Evolutionary conservation across 64 coral and sea anemone species (phyloP).

Genomic region (Orbicella faveolata): DNA sequence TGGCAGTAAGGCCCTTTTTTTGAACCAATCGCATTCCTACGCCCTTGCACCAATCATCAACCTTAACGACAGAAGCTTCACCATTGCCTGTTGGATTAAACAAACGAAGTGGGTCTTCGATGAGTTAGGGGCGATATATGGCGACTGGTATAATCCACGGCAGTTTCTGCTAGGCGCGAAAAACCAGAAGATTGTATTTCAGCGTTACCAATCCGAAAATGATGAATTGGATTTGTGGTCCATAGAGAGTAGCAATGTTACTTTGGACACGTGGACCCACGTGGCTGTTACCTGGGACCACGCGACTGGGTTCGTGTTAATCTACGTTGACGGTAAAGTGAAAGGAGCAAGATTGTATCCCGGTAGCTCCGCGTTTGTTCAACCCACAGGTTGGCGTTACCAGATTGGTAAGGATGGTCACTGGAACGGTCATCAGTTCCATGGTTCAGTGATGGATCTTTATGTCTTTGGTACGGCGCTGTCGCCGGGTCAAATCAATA

Average conservation of each 20-base stretch:
- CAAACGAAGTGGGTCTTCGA: not conserved
- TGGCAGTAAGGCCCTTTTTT: not conserved
- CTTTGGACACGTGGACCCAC: not conserved
- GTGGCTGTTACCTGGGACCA: constrained; percentile 2
- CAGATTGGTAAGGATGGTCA: not conserved
- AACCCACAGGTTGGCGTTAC: not conserved
- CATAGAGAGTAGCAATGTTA: not conserved
- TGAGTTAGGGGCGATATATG: not conserved
- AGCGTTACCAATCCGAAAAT: not conserved
- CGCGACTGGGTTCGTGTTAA: not conserved
- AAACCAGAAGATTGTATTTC: not conserved
- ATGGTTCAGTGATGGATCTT: constrained; percentile 33
- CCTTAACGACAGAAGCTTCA: not conserved
- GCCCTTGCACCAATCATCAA: not conserved
- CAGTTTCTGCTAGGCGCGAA: not conserved
- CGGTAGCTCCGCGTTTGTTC: not conserved
- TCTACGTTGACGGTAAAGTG: not conserved
- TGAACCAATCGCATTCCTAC: not conserved
- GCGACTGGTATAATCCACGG: not conserved
- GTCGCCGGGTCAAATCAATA: not conserved
- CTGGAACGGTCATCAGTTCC: not conserved
- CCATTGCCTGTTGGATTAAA: constrained; percentile 28
- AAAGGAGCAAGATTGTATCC: too few relatives aligned
- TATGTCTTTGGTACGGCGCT: constrained; percentile 17
- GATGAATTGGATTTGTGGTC: not conserved